Evolutionary conservation across 2,888 invertebrate genomes (phyloP).

Genomic region (Horisme vitalbata): DNA sequence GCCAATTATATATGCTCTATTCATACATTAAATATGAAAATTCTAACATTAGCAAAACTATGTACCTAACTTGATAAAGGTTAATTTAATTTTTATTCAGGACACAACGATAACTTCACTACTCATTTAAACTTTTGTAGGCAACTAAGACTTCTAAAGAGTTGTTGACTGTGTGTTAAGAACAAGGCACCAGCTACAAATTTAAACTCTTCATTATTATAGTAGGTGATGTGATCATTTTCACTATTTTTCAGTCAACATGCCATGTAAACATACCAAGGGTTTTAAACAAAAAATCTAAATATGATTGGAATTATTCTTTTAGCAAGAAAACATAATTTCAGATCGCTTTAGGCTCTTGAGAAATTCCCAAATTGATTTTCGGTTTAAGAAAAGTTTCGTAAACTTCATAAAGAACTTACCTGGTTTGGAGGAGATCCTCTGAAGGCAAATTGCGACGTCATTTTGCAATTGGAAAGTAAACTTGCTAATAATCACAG

Average conservation of each 20-base stretch:
- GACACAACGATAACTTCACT: no score
- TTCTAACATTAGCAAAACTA: neutral
- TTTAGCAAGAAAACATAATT: slow-evolving; percentile 4
- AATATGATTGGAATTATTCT: slow-evolving; percentile 10
- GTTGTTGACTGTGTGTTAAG: no score
- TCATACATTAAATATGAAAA: slow-evolving; percentile 10
- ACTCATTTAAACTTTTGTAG: no score
- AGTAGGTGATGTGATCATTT: neutral
- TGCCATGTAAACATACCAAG: slow-evolving; percentile 28
- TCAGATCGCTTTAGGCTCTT: slow-evolving; percentile 48
- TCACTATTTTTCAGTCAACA: no score
- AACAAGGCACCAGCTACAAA: no score
- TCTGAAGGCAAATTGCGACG: slow-evolving; percentile 80
- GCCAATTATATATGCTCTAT: slow-evolving; percentile 14
- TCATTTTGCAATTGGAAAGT: slow-evolving; percentile 66
- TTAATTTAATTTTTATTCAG: no score
- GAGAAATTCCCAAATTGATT: slow-evolving; percentile 26
- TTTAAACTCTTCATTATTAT: neutral
- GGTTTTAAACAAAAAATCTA: slow-evolving; percentile 2
- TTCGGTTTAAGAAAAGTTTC: slow-evolving; percentile 10
- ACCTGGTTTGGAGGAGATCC: slow-evolving; percentile 82
- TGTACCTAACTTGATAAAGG: neutral
- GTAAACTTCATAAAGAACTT: slow-evolving; percentile 36
- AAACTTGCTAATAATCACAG: slow-evolving; percentile 38
- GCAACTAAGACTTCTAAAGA: no score